Conservation (phyloP, 1,140 invertebrate genomes). For the Gryllus bimaculatus region DNA sequence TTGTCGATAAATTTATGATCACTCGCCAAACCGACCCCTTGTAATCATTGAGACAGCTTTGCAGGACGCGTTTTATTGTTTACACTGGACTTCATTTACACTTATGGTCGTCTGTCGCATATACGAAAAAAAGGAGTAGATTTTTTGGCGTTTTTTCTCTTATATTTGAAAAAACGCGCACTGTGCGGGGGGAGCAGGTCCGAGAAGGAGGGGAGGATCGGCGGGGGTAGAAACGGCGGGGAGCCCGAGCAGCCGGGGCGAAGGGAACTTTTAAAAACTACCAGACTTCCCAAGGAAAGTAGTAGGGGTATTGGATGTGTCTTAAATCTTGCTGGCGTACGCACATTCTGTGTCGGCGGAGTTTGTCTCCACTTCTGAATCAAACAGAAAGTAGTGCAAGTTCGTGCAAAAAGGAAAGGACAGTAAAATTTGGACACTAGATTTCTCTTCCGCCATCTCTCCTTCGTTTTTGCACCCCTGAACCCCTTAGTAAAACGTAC, state of each 20-base stretch:
- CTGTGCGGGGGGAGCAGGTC: not conserved
- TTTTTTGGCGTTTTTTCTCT: no score
- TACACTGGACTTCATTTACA: no score
- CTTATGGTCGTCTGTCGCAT: no score
- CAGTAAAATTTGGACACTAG: constrained; percentile 4
- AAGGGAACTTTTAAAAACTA: not conserved
- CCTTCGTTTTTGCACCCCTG: not conserved
- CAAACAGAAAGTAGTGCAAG: not conserved
- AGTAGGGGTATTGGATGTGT: constrained; percentile 1
- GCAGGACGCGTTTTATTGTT: no score
- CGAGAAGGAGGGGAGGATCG: not conserved
- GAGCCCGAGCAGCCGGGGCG: not conserved
- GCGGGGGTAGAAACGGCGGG: not conserved
- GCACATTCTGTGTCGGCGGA: not conserved
- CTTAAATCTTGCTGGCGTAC: not conserved
- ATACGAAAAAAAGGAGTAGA: no score
- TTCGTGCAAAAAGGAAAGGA: not conserved
- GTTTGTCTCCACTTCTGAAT: not conserved
- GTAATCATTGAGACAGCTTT: no score
- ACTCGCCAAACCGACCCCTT: no score
- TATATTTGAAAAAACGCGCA: no score
- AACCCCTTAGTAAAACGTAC: not conserved
- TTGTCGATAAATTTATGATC: no score
- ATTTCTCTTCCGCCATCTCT: not conserved
- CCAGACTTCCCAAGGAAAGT: not conserved